Percentiles rank a stretch among this genome's conserved stretches.
Evolutionary conservation across 2,888 invertebrate genomes (phyloP).

Genomic region (Carabus problematicus): DNA sequence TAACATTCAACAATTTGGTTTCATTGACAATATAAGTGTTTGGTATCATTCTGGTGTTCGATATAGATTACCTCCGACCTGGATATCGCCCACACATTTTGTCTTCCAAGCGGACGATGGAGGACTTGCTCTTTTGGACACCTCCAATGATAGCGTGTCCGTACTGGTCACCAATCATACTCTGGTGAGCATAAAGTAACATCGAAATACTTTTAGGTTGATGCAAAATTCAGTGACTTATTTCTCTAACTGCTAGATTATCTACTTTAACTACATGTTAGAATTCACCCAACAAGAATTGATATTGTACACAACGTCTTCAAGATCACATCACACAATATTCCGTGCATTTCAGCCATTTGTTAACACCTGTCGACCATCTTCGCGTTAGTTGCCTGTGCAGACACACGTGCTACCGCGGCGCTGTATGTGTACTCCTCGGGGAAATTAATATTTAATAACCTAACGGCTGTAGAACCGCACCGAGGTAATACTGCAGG

Average conservation of each 20-base stretch:
- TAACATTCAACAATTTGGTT: too few relatives aligned
- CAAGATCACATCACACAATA: background rate
- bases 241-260: too few relatives aligned
- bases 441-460: slow-evolving; percentile 20
- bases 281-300: too few relatives aligned
- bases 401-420: background rate
- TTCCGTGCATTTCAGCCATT: background rate
- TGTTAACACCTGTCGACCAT: slow-evolving; percentile 4
- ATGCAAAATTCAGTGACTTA: too few relatives aligned
- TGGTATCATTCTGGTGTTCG: too few relatives aligned
- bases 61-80: slow-evolving; percentile 74
- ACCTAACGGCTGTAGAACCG: slow-evolving; percentile 5
- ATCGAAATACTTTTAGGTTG: too few relatives aligned
- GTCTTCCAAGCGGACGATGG: slow-evolving; percentile 89
- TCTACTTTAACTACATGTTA: too few relatives aligned
- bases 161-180: slow-evolving; percentile 88
- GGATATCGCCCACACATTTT: slow-evolving; percentile 83
- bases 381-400: background rate
- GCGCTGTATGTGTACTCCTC: background rate
- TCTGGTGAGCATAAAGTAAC: slow-evolving; percentile 79
- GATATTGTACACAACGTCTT: background rate
- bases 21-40: too few relatives aligned
- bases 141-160: slow-evolving; percentile 75
- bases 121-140: slow-evolving; percentile 79
- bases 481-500: slow-evolving; percentile 1